These are phyloP conservation scores for Cheilosia soror DNA, from an alignment of 2,888 invertebrate species.

Conservation along the genomic window DNA sequence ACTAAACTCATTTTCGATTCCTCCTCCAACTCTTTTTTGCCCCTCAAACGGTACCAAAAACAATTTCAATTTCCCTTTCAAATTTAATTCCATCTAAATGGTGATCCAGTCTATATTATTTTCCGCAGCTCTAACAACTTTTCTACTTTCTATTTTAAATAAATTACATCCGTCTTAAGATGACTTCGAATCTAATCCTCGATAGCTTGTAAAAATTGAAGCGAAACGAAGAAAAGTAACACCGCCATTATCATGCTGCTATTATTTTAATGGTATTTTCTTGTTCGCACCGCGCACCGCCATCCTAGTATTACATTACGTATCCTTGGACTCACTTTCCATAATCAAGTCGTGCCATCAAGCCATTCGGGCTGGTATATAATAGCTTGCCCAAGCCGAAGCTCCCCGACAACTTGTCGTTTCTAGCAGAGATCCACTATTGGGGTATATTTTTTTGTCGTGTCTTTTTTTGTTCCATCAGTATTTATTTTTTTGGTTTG, in stretches of 20 bases:
- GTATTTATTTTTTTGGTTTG: neutral
- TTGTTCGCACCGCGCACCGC: slow-evolving; percentile 1
- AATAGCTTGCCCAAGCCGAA: slow-evolving; percentile 6
- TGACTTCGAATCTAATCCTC: slow-evolving; percentile 44
- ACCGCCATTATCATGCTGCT: slow-evolving; percentile 32
- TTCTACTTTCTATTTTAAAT: slow-evolving; percentile 5
- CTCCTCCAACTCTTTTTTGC: neutral
- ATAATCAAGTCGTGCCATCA: slow-evolving; percentile 35
- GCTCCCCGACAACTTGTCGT: slow-evolving; percentile 1
- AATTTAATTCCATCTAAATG: slow-evolving; percentile 25
- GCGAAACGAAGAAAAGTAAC: slow-evolving; percentile 1
- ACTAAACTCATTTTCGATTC: too few species aligned
- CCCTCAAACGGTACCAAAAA: neutral
- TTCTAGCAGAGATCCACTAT: neutral
- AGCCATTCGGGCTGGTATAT: slow-evolving; percentile 11
- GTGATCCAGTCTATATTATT: slow-evolving; percentile 1
- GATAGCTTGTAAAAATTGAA: slow-evolving; percentile 13
- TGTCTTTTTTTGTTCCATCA: neutral
- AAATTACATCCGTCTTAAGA: slow-evolving; percentile 50
- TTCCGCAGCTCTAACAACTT: neutral
- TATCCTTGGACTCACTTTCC: slow-evolving; percentile 43
- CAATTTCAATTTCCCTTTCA: slow-evolving; percentile 18
- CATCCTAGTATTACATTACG: slow-evolving; percentile 17
- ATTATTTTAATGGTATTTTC: slow-evolving; percentile 55
- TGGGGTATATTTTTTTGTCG: neutral